Evolutionary conservation across 2,113 vertebrate genomes (phyloP).

Genomic region (Poecile atricapillus): DNA sequence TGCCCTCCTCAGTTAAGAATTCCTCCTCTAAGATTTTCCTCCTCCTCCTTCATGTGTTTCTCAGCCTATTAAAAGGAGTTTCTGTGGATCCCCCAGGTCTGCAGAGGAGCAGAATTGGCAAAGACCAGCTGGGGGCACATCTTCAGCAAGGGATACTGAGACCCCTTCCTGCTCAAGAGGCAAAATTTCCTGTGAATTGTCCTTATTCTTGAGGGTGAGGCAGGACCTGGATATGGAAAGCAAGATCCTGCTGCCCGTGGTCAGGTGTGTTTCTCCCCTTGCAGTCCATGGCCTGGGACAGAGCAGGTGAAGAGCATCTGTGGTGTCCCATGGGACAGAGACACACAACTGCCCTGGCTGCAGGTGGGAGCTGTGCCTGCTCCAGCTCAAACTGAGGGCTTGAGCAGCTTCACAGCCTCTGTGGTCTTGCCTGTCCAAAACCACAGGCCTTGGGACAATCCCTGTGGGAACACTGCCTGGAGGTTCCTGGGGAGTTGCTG

Average conservation of each 20-base stretch:
- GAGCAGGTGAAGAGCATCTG: rapidly evolving
- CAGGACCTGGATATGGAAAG: not conserved
- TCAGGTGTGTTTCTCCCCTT: not conserved
- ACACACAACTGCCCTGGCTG: not conserved
- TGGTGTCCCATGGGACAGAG: not conserved
- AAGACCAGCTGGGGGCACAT: not conserved
- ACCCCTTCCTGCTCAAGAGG: not conserved
- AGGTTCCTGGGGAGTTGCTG: not conserved
- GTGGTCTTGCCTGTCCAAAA: not conserved
- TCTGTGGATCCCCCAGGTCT: not conserved
- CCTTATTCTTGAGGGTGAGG: not conserved
- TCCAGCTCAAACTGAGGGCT: too few relatives aligned
- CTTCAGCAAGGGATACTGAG: not conserved
- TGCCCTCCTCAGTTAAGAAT: not conserved
- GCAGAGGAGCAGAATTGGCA: not conserved
- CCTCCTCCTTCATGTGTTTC: not conserved
- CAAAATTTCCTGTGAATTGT: not conserved
- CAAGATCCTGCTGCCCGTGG: not conserved
- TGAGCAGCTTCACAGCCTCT: not conserved
- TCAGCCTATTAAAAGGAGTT: not conserved
- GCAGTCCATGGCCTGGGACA: too few relatives aligned
- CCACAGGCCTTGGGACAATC: not conserved
- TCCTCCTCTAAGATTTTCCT: not conserved
- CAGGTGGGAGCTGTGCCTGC: not conserved
- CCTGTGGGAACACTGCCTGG: not conserved